Conservation (phyloP, 2,113 vertebrate genomes). For the Arenaria interpres region DNA sequence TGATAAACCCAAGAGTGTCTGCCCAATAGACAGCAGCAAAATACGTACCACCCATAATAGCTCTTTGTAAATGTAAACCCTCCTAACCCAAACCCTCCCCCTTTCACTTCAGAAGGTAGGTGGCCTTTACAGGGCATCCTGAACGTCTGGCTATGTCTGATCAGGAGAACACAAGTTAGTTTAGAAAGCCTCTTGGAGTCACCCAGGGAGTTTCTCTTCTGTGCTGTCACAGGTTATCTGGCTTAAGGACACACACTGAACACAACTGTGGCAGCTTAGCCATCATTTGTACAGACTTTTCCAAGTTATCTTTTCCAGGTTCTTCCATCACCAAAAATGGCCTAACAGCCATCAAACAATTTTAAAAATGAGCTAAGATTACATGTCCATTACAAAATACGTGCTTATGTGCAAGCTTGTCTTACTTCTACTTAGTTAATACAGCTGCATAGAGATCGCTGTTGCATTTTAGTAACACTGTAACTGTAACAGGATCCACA, state of each 20-base stretch:
- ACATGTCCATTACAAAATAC: background rate
- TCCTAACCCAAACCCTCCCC: background rate
- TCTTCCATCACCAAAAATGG: background rate
- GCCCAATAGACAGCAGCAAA: background rate
- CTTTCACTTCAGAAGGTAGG: background rate
- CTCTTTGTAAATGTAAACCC: background rate
- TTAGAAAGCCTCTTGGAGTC: background rate
- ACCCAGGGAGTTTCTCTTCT: background rate
- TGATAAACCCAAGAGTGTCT: background rate
- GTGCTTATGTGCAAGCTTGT: background rate
- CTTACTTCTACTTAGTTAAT: background rate
- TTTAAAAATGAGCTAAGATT: background rate
- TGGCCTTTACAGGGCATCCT: background rate
- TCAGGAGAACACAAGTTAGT: background rate
- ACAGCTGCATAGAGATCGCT: background rate
- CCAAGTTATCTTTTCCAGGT: background rate
- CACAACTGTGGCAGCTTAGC: background rate
- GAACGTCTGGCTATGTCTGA: background rate
- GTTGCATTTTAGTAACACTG: background rate
- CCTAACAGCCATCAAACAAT: background rate
- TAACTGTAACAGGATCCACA: background rate
- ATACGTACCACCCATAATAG: accelerated
- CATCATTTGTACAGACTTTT: background rate
- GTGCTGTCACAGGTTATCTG: background rate
- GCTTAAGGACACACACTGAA: background rate